Conservation (phyloP, 2,888 invertebrate species). For the Caenorhabditis parvicauda region DNA sequence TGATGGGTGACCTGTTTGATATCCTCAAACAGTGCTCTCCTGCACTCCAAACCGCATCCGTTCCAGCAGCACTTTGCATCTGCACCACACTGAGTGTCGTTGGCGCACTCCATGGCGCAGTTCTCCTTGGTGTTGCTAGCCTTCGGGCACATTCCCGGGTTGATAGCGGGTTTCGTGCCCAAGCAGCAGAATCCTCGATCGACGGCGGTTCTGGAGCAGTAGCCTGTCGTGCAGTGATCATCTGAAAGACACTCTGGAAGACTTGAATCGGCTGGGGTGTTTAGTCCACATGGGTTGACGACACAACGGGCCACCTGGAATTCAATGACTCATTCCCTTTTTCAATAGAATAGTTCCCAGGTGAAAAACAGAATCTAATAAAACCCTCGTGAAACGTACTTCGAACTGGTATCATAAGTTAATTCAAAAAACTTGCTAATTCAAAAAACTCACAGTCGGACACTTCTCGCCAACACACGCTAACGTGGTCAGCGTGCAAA, state of each 20-base stretch:
- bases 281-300: slow-evolving; percentile 47
- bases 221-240: slow-evolving; percentile 27
- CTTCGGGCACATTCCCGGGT: slow-evolving; percentile 44
- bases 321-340: too few species aligned
- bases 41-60: slow-evolving; percentile 55
- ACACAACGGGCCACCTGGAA: slow-evolving; percentile 49
- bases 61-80: slow-evolving; percentile 56
- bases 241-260: slow-evolving; percentile 39
- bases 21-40: slow-evolving; percentile 1
- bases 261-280: slow-evolving; percentile 24
- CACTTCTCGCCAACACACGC: slow-evolving; percentile 39
- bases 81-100: slow-evolving; percentile 44
- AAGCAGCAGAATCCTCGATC: slow-evolving; percentile 50
- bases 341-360: too few species aligned
- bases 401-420: neutral
- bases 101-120: slow-evolving; percentile 38
- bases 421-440: neutral
- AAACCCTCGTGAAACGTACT: too few species aligned
- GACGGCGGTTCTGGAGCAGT: slow-evolving; percentile 40
- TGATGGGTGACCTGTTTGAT: slow-evolving; percentile 8
- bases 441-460: slow-evolving; percentile 14
- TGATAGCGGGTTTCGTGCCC: slow-evolving; percentile 9
- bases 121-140: slow-evolving; percentile 18
- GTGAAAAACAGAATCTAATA: too few species aligned
- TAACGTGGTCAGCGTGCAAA: slow-evolving; percentile 48